Conservation (phyloP, 2,113 vertebrate species). For the Tragelaphus imberbis region DNA sequence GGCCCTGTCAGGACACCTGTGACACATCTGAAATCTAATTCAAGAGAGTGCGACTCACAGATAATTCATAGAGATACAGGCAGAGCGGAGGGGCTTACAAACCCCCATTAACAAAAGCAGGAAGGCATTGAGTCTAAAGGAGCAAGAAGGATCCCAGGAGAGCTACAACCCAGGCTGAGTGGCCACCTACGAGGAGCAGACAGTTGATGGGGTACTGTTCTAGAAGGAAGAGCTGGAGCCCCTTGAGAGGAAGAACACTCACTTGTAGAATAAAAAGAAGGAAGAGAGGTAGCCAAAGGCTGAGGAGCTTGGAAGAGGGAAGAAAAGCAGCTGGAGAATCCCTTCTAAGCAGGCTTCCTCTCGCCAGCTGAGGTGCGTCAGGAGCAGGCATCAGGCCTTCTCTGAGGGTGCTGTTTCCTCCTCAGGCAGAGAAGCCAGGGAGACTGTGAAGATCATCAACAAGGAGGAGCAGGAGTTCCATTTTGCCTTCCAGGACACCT, state of each 20-base stretch:
- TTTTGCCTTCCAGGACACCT: slow-evolving; percentile 83
- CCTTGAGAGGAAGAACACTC: not conserved
- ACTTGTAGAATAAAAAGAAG: not conserved
- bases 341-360: not conserved
- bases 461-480: slow-evolving; percentile 80
- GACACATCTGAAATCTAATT: not conserved
- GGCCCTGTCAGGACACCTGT: not conserved
- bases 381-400: not conserved
- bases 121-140: not conserved
- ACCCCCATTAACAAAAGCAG: not conserved
- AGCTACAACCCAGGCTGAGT: not conserved
- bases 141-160: not conserved
- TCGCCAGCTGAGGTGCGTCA: too few species aligned
- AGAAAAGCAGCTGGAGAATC: not conserved
- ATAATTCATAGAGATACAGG: not conserved
- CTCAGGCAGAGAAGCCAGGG: slow-evolving; percentile 79
- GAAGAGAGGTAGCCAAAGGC: not conserved
- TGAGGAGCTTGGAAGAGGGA: not conserved
- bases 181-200: not conserved
- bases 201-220: not conserved
- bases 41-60: not conserved
- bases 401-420: not conserved
- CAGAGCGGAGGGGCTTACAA: not conserved
- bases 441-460: slow-evolving; percentile 83
- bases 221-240: not conserved